Base-by-base conservation (phyloP, 2,888 invertebrate species). In the Caenorhabditis drosophilae region DNA sequence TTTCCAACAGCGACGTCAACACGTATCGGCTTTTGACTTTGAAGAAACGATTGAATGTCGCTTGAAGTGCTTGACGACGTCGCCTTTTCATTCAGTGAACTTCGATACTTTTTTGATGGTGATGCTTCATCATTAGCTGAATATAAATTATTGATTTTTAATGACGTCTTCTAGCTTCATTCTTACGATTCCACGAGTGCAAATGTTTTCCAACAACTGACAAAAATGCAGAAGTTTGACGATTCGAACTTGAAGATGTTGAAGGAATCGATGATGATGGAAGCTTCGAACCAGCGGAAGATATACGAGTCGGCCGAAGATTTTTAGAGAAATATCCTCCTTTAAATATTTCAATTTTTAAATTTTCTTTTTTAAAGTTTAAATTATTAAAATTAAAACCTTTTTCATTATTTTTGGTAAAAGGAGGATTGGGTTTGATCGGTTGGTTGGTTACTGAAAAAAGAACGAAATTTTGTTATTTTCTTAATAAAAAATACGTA, bases 1-100 rank as follows among this genome's bases (percentile, higher is more conserved):
- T 16, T 45, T 27, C 44, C 44, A 27, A 45, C 44, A 15, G 11
- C 25, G 4, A 45, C 44, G 27, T 27, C 44, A 25, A 45, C 27
- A 4, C 44, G 15, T 3, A 27, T 45, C 12, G 44, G 44, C 16
- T 26, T 23, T n/a, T 45, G 44, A 16, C 27, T 45, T 27, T 45
- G 26, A 2, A 45, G 27, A 15, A 45, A 4, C 6, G n/a, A 18
- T 2, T 18, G 15, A 2, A 45, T n/a, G 7, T 25, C 27, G 4
- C 4, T 36, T 31, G 31, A 31, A 31, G 12, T 12, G 31, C 12
- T 31, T 31, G 7, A 6, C n/a, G n/a, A n/a, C n/a, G n/a, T n/a
- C n/a, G n/a, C n/a, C n/a, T n/a, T n/a, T n/a, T n/a, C n/a, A n/a
- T n/a, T n/a, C n/a, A n/a, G n/a, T n/a, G n/a, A n/a, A n/a, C n/a